phyloP scores from a whole-genome alignment of 2,797 vertebrate genomes.

The Lithobates pipiens region DNA sequence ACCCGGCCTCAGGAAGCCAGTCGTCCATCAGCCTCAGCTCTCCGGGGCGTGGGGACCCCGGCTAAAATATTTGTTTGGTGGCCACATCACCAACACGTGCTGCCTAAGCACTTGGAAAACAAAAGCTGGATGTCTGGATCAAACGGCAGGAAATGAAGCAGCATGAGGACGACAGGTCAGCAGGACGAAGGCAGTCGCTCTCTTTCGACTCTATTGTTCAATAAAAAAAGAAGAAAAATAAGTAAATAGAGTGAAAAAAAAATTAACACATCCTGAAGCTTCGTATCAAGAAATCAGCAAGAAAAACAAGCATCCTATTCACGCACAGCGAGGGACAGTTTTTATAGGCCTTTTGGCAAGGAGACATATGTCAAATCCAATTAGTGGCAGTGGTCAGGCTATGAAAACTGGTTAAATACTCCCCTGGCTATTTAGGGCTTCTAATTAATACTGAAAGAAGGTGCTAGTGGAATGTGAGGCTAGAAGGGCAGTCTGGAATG shows the following conservation, averaged over 20 bases:
- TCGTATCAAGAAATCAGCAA: constrained; percentile 70
- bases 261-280: constrained; percentile 74
- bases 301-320: constrained; percentile 70
- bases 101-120: constrained; percentile 69
- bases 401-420: constrained; percentile 36
- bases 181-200: constrained; percentile 68
- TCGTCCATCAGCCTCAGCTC: constrained; percentile 59
- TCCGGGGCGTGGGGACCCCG: constrained; percentile 62
- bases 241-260: constrained; percentile 51
- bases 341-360: constrained; percentile 65
- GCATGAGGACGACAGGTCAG: constrained; percentile 66
- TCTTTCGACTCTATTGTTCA: constrained; percentile 75
- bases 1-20: constrained; percentile 69
- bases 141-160: constrained; percentile 76
- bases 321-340: constrained; percentile 55
- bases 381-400: constrained; percentile 54
- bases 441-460: constrained; percentile 41
- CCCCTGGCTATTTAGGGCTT: constrained; percentile 29
- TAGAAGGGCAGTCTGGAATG: not conserved
- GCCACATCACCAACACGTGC: constrained; percentile 75
- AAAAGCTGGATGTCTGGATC: constrained; percentile 82
- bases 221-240: constrained; percentile 55
- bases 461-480: constrained; percentile 2
- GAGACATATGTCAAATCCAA: constrained; percentile 50
- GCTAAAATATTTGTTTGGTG: constrained; percentile 72